A percentile compares a stretch with the other conserved stretches of the same genome.
These are phyloP conservation scores for Florisuga fusca DNA, from an alignment of 2,797 vertebrate species.

Conservation along the genomic window DNA sequence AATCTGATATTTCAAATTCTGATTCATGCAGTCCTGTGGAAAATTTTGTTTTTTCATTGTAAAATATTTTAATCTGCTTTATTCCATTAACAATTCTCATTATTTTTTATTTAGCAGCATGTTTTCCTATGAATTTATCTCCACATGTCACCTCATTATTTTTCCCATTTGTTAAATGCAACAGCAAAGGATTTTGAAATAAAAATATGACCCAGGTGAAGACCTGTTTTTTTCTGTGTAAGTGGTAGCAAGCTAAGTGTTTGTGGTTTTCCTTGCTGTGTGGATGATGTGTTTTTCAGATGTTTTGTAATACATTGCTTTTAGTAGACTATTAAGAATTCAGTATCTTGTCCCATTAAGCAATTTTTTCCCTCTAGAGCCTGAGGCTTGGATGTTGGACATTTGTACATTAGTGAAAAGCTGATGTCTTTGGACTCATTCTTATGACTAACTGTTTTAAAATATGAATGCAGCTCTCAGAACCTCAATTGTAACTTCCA, in stretches of 20 bases:
- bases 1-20: constrained; percentile 12
- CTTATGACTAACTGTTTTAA: not conserved
- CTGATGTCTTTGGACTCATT: not conserved
- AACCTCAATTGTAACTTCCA: not conserved
- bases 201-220: constrained; percentile 81
- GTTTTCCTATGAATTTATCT: constrained; percentile 36
- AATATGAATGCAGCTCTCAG: not conserved
- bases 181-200: constrained; percentile 80
- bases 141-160: constrained; percentile 62
- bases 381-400: not conserved
- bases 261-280: constrained; percentile 72
- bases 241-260: constrained; percentile 69
- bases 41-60: not conserved
- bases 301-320: constrained; percentile 27
- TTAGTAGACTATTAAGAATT: constrained; percentile 27
- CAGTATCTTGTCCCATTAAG: not conserved
- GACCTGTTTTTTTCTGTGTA: constrained; percentile 85
- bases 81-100: not conserved
- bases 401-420: not conserved
- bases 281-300: constrained; percentile 54
- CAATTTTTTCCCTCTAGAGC: not conserved
- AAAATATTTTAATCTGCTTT: not conserved
- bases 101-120: not conserved
- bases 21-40: not conserved
- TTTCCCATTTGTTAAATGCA: constrained; percentile 77